Evolutionary conservation across 2,888 invertebrate species (phyloP).

Genomic region (Lasioglossum marginatum): DNA sequence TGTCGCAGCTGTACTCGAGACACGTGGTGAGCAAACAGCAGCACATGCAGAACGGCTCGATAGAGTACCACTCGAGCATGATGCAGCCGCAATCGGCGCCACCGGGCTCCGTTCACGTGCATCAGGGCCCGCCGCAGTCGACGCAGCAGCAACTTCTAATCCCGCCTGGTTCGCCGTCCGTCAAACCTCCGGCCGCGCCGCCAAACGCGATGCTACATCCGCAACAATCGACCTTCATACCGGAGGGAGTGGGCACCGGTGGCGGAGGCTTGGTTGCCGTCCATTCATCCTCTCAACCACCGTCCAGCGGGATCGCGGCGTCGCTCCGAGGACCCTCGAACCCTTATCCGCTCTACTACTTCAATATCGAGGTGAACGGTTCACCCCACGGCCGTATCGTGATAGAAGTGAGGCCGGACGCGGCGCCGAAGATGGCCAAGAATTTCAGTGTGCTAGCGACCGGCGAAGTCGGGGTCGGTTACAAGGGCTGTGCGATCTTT

Average conservation of each 20-base stretch:
- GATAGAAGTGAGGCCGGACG: constrained; percentile 91
- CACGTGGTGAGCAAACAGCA: constrained; percentile 88
- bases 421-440: constrained; percentile 92
- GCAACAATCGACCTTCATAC: constrained; percentile 75
- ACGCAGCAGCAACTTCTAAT: constrained; percentile 77
- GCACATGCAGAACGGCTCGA: constrained; percentile 86
- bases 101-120: constrained; percentile 83
- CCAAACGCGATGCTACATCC: constrained; percentile 79
- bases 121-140: constrained; percentile 81
- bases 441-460: constrained; percentile 91
- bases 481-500: constrained; percentile 92
- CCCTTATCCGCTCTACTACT: constrained; percentile 90
- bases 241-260: constrained; percentile 66
- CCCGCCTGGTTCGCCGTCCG: constrained; percentile 82
- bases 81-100: constrained; percentile 75
- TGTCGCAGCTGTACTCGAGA: constrained; percentile 90
- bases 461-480: constrained; percentile 91
- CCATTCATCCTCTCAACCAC: constrained; percentile 85
- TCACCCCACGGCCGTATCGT: constrained; percentile 90
- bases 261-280: constrained; percentile 78
- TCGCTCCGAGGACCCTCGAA: constrained; percentile 86
- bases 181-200: constrained; percentile 77
- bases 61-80: constrained; percentile 81
- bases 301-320: constrained; percentile 76
- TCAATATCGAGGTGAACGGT: constrained; percentile 91